Base-by-base conservation (phyloP, 2,888 invertebrate species). In the Callinectes sapidus region DNA sequence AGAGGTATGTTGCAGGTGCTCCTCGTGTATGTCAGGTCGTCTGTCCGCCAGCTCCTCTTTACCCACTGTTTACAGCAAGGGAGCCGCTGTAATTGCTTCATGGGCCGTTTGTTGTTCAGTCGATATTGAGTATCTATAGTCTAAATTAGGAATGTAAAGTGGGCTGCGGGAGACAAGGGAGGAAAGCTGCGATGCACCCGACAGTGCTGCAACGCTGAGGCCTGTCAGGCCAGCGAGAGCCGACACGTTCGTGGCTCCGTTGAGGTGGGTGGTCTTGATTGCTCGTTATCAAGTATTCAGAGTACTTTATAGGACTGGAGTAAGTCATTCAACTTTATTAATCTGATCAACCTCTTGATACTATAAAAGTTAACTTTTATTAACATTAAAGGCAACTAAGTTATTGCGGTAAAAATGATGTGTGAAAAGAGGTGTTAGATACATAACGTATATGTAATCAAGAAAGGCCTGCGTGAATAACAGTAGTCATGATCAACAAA, bases 51-150 rank as follows among this genome's bases (percentile, higher is more conserved):
- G 3, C 81, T 48, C 28, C 87, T 35, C 91, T 87, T 91, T 87
- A 91, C 66, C 23, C 86, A 28, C 85, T 39, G 91, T 91, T 91
- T 91, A 91, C 91, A 91, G 71, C 77, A 32, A 13, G 71, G 91
- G 91, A 18, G 71, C 42, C 71, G 91, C 71, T 10, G 48, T 91
- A 87, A 91, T 54, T 87, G 91, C 91, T 87, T 91, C 91, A 91
- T 71, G 91, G 87, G 14, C 87, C 87, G 87, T 91, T 91, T 66
- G 71, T 87, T 91, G 87, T 71, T 87, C 91, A 87, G 87, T 91
- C 91, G 86, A 87, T 91, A 87, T 91, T 28, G 71, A 87, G 87
- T 91, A 91, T 91, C 87, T 91, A 91, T 91, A 87, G 91, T 66
- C 87, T 35, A 71, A 71, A 91, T 91, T 91, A 91, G 87, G 87